A percentile compares a stretch with the other conserved stretches of the same genome.
These are phyloP conservation scores for Eilema caniola DNA, from an alignment of 2,888 invertebrate species.

Conservation along the genomic window DNA sequence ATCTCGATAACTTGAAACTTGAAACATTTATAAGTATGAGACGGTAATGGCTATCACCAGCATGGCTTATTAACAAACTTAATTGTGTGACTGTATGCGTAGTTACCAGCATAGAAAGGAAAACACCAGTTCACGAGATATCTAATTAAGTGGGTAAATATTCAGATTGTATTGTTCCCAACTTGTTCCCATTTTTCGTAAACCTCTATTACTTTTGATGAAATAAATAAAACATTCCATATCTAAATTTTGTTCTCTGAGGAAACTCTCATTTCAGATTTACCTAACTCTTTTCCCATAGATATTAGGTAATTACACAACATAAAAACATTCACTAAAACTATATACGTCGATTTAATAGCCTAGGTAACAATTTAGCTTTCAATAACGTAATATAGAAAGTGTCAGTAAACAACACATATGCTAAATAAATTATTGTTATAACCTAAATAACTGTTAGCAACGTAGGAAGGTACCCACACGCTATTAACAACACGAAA, in stretches of 20 bases:
- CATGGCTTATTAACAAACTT: neutral
- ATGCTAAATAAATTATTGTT: slow-evolving; percentile 21
- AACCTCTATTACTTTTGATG: too few species aligned
- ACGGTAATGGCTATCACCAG: neutral
- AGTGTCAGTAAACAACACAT: slow-evolving; percentile 23
- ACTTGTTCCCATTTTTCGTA: too few species aligned
- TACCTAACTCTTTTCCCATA: neutral
- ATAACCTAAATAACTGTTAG: slow-evolving; percentile 40
- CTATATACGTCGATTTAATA: neutral
- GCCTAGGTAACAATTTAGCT: slow-evolving; percentile 13
- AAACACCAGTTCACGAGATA: neutral
- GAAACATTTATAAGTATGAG: too few species aligned
- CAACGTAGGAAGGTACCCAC: slow-evolving; percentile 10
- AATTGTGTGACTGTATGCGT: too few species aligned
- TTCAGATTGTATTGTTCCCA: too few species aligned
- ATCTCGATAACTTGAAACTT: neutral
- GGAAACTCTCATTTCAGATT: neutral
- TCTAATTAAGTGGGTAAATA: too few species aligned
- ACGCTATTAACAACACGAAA: slow-evolving; percentile 30
- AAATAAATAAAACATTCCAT: too few species aligned
- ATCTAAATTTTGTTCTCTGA: too few species aligned
- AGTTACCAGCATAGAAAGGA: accelerated
- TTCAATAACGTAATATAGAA: slow-evolving; percentile 19
- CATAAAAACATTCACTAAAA: slow-evolving; percentile 10
- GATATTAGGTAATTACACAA: neutral